Conservation (phyloP, 2,797 vertebrate species). For the Ispidina picta region DNA sequence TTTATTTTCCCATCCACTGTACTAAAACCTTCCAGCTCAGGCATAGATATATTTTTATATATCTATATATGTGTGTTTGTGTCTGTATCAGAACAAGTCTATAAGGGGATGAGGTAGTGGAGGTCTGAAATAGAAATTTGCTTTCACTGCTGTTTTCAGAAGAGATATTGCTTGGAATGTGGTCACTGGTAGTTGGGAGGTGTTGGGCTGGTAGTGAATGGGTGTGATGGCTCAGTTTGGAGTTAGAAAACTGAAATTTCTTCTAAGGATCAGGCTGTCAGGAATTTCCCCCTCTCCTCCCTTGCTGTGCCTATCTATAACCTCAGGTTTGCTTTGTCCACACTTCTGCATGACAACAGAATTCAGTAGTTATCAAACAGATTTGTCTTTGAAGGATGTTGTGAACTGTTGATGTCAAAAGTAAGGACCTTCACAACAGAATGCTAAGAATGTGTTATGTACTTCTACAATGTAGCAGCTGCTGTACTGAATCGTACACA, state of each 20-base stretch:
- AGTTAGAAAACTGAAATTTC: background rate
- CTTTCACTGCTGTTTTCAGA: background rate
- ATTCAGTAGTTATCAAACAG: background rate
- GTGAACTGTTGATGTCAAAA: background rate
- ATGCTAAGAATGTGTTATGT: background rate
- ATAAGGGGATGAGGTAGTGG: background rate
- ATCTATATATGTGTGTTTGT: background rate
- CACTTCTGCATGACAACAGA: background rate
- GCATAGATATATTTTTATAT: background rate
- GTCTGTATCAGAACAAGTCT: background rate
- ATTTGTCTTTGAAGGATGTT: background rate
- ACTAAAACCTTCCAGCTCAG: slow-evolving; percentile 46
- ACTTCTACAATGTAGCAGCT: background rate
- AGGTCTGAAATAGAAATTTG: background rate
- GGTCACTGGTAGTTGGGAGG: background rate
- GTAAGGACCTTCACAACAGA: background rate
- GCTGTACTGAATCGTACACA: background rate
- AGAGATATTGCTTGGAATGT: background rate
- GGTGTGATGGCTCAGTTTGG: background rate
- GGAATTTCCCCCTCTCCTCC: background rate
- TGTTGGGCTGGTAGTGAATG: background rate
- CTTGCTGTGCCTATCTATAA: background rate
- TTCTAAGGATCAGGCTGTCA: background rate
- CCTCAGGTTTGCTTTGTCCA: background rate
- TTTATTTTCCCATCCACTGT: slow-evolving; percentile 50